Evolutionary conservation across 1,140 invertebrate species (phyloP).

Genomic region (Gryllus bimaculatus): DNA sequence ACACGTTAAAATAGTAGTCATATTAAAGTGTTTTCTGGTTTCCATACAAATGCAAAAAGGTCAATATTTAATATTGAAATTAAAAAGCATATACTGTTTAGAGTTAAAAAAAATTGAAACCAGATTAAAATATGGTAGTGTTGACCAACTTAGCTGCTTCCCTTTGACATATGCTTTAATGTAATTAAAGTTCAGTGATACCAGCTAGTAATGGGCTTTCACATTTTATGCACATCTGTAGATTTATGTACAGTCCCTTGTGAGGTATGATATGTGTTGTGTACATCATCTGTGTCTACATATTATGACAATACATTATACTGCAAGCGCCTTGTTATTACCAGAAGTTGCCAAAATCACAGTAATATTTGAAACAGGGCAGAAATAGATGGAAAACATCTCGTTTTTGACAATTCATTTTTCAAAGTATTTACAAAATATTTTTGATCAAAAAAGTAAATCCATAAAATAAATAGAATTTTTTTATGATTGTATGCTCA

Average conservation of each 20-base stretch:
- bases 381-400: too few relatives aligned
- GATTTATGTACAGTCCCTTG: background rate
- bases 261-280: background rate
- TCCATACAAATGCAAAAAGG: background rate
- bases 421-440: too few relatives aligned
- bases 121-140: background rate
- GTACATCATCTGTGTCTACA: background rate
- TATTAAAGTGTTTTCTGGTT: background rate
- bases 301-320: background rate
- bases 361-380: background rate
- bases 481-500: too few relatives aligned
- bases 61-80: background rate
- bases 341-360: background rate
- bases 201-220: background rate
- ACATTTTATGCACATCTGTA: background rate
- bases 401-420: too few relatives aligned
- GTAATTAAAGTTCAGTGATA: background rate
- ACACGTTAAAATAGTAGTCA: background rate
- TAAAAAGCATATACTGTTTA: background rate
- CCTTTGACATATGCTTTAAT: constrained; percentile 1
- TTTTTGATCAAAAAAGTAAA: too few relatives aligned
- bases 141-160: background rate
- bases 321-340: background rate
- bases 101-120: background rate
- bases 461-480: too few relatives aligned